These are phyloP conservation scores for Yponomeuta malinellus DNA, from an alignment of 2,888 invertebrate species.

Conservation along the genomic window DNA sequence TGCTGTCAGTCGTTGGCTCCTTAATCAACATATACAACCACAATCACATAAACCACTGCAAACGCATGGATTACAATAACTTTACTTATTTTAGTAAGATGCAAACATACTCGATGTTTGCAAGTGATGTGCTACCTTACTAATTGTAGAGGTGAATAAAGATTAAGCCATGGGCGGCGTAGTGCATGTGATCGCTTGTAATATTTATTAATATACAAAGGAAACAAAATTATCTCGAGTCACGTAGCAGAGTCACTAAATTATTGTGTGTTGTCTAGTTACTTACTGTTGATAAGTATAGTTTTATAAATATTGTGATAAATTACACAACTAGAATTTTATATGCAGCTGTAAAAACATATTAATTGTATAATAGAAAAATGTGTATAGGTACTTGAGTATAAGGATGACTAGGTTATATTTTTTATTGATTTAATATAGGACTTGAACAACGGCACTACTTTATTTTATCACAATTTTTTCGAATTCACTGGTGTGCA, in stretches of 20 bases:
- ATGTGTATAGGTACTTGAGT: not conserved
- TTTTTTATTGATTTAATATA: not conserved
- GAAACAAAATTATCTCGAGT: conserved; percentile 27
- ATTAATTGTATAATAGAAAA: conserved; percentile 29
- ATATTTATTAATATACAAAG: not conserved
- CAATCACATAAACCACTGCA: no score
- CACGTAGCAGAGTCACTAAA: conserved; percentile 58
- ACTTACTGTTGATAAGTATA: conserved; percentile 41
- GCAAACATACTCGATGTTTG: no score
- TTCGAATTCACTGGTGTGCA: not conserved
- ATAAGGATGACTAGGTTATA: not conserved
- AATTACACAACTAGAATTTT: conserved; percentile 44
- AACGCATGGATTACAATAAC: no score
- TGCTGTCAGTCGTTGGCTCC: no score
- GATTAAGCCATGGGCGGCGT: not conserved
- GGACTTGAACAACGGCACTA: not conserved
- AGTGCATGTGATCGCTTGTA: not conserved
- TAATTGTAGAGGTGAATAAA: no score
- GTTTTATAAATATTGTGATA: conserved; percentile 54
- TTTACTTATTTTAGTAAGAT: no score
- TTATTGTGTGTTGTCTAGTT: conserved; percentile 57
- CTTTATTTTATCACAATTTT: not conserved
- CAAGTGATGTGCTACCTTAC: no score
- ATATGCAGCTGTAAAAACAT: conserved; percentile 43
- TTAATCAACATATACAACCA: no score